Evolutionary conservation across 2,113 vertebrate genomes (phyloP).

Genomic region (Anas platyrhynchos): DNA sequence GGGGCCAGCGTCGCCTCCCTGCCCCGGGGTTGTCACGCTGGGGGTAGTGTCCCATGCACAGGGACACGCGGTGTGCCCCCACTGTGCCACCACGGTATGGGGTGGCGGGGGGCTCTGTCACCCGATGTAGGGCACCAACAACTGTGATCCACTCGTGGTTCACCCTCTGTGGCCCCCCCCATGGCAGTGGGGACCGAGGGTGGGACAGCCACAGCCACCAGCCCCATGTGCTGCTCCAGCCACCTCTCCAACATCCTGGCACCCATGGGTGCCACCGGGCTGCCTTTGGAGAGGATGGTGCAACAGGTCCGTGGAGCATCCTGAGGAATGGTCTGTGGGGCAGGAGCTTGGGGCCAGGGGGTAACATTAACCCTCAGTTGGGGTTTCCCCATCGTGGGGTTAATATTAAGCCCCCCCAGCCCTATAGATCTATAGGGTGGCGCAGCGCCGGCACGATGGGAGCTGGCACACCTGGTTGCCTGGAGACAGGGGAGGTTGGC

Average conservation of each 20-base stretch:
- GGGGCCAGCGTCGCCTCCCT: background rate
- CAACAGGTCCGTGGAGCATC: background rate
- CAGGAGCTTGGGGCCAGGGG: background rate
- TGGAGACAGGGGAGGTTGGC: slow-evolving; percentile 52
- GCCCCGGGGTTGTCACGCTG: background rate
- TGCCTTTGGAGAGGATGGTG: background rate
- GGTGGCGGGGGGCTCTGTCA: background rate
- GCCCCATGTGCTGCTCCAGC: background rate
- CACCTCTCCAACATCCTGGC: background rate
- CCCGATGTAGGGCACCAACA: background rate
- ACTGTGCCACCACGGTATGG: too few species aligned
- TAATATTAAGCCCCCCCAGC: rapidly evolving
- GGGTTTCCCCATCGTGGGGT: background rate
- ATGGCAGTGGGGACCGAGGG: background rate
- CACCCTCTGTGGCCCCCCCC: background rate
- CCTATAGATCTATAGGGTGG: slow-evolving; percentile 46
- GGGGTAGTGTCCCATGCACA: too few species aligned
- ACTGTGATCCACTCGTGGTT: background rate
- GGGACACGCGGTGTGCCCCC: background rate
- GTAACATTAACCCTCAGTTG: background rate
- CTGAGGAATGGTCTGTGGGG: background rate
- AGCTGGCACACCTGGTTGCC: slow-evolving; percentile 69
- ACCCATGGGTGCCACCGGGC: background rate
- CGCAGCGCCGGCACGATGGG: background rate
- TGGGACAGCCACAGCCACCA: background rate